Percentiles rank a stretch among this genome's conserved stretches.
phyloP scores from a whole-genome alignment of 2,113 vertebrate species.

The Amphiprion ocellaris region DNA sequence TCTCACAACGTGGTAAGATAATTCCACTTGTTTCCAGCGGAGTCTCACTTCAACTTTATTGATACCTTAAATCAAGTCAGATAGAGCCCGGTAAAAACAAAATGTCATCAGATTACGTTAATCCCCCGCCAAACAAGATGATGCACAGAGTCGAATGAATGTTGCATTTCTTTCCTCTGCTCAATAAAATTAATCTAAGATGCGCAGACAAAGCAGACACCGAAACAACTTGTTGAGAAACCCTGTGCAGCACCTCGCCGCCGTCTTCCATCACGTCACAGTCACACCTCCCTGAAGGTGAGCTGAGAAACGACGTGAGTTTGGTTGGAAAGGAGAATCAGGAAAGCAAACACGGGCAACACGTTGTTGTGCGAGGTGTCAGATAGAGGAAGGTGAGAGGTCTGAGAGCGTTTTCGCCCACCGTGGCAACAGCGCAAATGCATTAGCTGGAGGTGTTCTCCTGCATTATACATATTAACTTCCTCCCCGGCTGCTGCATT shows the following conservation, averaged over 20 bases:
- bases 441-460: conserved; percentile 52
- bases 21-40: neutral
- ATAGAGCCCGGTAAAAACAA: neutral
- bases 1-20: neutral
- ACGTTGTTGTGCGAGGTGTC: conserved; percentile 39
- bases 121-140: conserved; percentile 4
- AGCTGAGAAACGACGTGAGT: conserved; percentile 38
- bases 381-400: conserved; percentile 30
- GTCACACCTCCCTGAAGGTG: conserved; percentile 1
- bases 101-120: conserved; percentile 36
- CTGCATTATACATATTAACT: conserved; percentile 65
- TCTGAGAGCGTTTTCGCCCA: conserved; percentile 10
- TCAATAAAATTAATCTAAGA: conserved; percentile 5
- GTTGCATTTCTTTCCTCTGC: neutral
- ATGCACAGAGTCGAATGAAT: neutral
- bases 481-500: conserved; percentile 17
- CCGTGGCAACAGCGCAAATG: conserved; percentile 41
- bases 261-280: neutral
- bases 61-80: conserved; percentile 7
- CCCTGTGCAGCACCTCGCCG: neutral
- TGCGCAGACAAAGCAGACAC: neutral
- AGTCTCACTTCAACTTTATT: neutral
- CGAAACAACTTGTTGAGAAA: neutral
- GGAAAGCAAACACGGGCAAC: conserved; percentile 12
- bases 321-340: neutral